phyloP scores from a whole-genome alignment of 2,113 vertebrate species.

The Chlamydotis undulata region DNA sequence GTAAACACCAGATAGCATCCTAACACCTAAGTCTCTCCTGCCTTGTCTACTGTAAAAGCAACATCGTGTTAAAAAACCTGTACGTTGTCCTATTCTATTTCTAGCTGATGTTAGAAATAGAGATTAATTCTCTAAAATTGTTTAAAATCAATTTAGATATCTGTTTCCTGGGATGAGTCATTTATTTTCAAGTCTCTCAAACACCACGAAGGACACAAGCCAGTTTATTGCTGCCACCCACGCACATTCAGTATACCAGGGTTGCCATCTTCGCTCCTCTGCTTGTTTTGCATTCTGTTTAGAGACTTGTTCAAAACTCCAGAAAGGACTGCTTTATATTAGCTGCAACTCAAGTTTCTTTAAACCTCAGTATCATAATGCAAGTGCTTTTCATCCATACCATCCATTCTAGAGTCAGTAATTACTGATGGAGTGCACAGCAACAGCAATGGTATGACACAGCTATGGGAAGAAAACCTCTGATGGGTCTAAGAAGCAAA shows the following conservation, averaged over 20 bases:
- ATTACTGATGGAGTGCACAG: background rate
- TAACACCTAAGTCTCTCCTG: background rate
- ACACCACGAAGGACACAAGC: background rate
- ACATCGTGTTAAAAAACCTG: background rate
- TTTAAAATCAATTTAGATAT: background rate
- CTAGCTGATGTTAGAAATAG: background rate
- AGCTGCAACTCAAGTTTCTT: background rate
- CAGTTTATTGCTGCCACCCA: background rate
- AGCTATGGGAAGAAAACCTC: background rate
- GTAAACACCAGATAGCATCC: background rate
- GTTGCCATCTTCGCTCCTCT: fast-evolving
- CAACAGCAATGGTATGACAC: background rate
- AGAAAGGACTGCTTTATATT: background rate
- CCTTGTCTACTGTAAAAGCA: background rate
- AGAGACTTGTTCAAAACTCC: background rate
- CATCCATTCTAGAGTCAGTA: background rate
- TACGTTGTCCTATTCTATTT: background rate
- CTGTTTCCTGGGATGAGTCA: background rate
- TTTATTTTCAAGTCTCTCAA: background rate
- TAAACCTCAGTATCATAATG: background rate
- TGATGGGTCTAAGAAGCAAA: background rate
- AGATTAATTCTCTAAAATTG: background rate
- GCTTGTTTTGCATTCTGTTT: background rate
- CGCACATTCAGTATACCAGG: background rate
- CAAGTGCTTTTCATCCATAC: background rate